These are phyloP conservation scores for Cotesia vestalis DNA, from an alignment of 1,140 invertebrate species.

Conservation along the genomic window DNA sequence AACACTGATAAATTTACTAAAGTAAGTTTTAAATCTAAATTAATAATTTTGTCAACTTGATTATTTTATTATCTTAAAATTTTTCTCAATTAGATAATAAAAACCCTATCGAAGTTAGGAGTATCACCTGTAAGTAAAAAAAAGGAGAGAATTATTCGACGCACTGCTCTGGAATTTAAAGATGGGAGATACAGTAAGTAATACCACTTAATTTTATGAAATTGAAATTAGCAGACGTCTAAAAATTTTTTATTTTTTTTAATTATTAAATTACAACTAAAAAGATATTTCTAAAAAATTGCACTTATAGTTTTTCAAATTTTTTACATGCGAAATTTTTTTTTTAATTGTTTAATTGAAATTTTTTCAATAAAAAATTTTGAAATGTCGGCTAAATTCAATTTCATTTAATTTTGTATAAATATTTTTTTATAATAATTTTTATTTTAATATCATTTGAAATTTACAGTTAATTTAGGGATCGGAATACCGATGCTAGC, in stretches of 20 bases:
- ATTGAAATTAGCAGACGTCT: no score
- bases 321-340: no score
- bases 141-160: conserved; percentile 87
- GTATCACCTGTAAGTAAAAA: conserved; percentile 73
- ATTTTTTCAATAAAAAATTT: no score
- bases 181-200: conserved; percentile 95
- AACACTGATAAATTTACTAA: conserved; percentile 94
- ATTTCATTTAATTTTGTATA: neutral
- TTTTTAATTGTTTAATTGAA: no score
- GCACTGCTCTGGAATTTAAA: conserved; percentile 95
- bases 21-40: conserved; percentile 58
- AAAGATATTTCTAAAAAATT: no score
- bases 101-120: conserved; percentile 64
- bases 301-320: no score
- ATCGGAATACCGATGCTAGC: conserved; percentile 98
- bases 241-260: no score
- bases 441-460: neutral
- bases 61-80: conserved; percentile 20
- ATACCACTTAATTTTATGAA: conserved; percentile 9
- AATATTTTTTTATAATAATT: neutral
- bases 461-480: conserved; percentile 79
- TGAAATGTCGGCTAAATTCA: no score
- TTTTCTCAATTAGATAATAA: conserved; percentile 48
- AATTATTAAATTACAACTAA: no score
- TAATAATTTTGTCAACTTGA: neutral